Conservation (phyloP, 2,888 invertebrate species). For the Chalcosyrphus nemorum region DNA sequence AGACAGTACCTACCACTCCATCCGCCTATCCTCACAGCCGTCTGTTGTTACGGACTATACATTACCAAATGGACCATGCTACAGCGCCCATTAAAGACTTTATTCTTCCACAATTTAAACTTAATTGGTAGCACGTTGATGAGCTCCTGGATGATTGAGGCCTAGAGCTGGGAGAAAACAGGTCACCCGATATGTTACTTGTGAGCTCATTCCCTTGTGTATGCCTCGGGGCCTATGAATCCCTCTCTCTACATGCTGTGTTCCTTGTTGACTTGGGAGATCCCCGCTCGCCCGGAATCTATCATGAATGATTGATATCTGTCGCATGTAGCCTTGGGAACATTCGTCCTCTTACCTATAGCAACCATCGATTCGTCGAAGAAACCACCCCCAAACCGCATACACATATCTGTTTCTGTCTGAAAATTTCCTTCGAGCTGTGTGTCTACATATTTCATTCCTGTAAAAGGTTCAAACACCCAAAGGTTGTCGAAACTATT, state of each 20-base stretch:
- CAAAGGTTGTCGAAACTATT: slow-evolving; percentile 50
- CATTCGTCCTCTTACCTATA: not conserved
- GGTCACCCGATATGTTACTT: not conserved
- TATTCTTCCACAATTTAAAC: not conserved
- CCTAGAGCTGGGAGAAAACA: not conserved
- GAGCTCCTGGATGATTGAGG: not conserved
- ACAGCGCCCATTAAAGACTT: not conserved
- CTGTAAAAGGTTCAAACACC: slow-evolving; percentile 32
- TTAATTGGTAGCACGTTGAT: not conserved
- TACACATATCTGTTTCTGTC: not conserved
- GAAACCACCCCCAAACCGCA: not conserved
- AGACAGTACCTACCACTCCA: too few species aligned
- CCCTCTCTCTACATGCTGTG: too few species aligned
- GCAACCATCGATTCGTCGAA: not conserved
- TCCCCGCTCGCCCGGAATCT: not conserved
- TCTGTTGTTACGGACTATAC: too few species aligned
- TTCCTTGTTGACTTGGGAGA: not conserved
- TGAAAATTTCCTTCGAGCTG: not conserved
- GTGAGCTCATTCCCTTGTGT: too few species aligned
- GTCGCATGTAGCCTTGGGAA: not conserved
- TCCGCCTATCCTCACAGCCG: too few species aligned
- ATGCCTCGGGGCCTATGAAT: not conserved
- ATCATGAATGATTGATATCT: not conserved
- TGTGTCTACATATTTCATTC: slow-evolving; percentile 15
- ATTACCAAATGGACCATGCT: too few species aligned